A percentile compares a stretch with the other conserved stretches of the same genome.
phyloP scores from a whole-genome alignment of 53 echinoderm and acorn worm genomes.

The Patiria pectinifera region DNA sequence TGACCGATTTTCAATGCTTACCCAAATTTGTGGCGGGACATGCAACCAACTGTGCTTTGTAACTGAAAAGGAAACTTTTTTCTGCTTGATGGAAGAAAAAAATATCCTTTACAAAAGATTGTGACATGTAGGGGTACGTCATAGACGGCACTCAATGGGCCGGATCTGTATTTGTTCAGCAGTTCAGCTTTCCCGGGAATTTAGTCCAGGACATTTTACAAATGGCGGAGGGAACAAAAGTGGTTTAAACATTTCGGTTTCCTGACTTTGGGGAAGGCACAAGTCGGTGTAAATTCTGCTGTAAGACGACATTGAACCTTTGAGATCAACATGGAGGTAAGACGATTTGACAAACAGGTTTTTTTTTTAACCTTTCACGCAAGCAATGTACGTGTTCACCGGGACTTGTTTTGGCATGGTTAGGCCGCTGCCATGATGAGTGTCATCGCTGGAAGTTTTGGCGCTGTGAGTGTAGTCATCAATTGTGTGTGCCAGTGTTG shows the following conservation, averaged over 20 bases:
- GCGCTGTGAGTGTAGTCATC: too few species aligned
- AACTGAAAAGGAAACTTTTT: neutral
- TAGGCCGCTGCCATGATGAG: too few species aligned
- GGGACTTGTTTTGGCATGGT: too few species aligned
- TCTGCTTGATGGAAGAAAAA: neutral
- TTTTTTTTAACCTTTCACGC: too few species aligned
- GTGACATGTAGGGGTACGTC: neutral
- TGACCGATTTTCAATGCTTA: neutral
- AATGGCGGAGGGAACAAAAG: neutral
- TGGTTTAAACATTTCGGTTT: neutral
- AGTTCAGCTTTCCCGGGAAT: neutral
- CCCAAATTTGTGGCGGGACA: neutral
- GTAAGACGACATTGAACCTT: neutral
- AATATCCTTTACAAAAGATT: neutral
- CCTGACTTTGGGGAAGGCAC: too few species aligned
- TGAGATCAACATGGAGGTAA: neutral
- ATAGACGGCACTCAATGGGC: neutral
- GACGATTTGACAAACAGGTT: neutral
- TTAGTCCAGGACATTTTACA: neutral
- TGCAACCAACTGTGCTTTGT: neutral
- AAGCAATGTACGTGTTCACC: too few species aligned
- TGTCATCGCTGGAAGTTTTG: too few species aligned
- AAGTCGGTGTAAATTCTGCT: neutral
- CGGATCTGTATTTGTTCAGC: neutral
- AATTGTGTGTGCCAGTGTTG: too few species aligned